phyloP scores from a whole-genome alignment of 2,888 invertebrate genomes.

The Macaria notata region DNA sequence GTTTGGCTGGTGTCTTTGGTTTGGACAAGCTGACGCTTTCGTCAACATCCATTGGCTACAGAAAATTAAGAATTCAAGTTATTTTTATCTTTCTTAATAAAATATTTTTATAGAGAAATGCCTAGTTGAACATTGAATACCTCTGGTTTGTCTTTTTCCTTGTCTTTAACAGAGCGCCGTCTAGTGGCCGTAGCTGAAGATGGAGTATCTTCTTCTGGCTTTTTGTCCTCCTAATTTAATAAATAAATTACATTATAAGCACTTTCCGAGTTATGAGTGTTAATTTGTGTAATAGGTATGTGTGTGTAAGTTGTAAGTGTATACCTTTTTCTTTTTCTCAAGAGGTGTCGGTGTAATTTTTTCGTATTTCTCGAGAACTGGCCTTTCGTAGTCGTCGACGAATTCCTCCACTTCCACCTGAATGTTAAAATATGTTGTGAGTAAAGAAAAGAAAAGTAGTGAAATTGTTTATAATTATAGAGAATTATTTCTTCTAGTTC shows the following conservation, averaged over 20 bases:
- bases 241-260: constrained; percentile 7
- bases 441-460: constrained; percentile 25
- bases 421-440: constrained; percentile 41
- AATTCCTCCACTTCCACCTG: constrained; percentile 75
- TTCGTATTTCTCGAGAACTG: constrained; percentile 87
- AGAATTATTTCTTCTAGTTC: constrained; percentile 30
- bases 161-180: constrained; percentile 71
- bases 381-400: constrained; percentile 88
- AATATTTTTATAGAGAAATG: not conserved
- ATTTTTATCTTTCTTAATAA: constrained; percentile 6
- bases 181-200: constrained; percentile 66
- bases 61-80: constrained; percentile 29
- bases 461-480: constrained; percentile 1
- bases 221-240: constrained; percentile 55
- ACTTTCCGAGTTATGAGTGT: no score
- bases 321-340: constrained; percentile 80
- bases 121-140: constrained; percentile 37
- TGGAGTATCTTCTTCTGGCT: constrained; percentile 58
- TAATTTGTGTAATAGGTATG: constrained; percentile 8
- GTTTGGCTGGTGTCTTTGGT: constrained; percentile 65
- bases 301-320: constrained; percentile 34
- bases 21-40: constrained; percentile 70
- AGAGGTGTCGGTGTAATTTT: constrained; percentile 77
- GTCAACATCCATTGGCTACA: constrained; percentile 75
- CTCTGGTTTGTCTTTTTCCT: constrained; percentile 73